Base-by-base conservation (phyloP, 2,113 vertebrate genomes). In the Petromus typicus region DNA sequence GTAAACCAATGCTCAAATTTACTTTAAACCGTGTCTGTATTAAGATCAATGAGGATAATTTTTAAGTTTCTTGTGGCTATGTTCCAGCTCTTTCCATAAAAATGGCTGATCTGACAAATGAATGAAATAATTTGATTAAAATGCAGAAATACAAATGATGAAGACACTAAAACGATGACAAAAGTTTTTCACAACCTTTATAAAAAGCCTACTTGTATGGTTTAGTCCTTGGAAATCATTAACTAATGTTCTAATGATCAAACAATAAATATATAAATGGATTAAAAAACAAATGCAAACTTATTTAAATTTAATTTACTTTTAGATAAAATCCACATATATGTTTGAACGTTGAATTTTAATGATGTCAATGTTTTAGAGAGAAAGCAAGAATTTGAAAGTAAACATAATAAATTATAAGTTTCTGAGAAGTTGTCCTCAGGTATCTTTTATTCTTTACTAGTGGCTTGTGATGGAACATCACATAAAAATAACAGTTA, bases 261-360 rank as follows among this genome's bases (percentile, higher is more conserved):
- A 95, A 93, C 90, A 95, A 92, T 88, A 95, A 93, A 93, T 95
- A 89, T 5, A 8, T 66, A 89, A 92, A 71, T 79, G 56, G 64
- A 81, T 96, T 96, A 95, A 86, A 81, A 94, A 95, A 89, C 91
- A 94, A 96, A 94, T 84, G 69, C 30, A 86, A 97, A 66, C n/a
- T 96, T 92, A 95, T 81, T 73, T 93, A 95, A 95, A 94, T 96
- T 95, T 94, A 96, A 97, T 95, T 95, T 93, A 66, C 37, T 94
- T n/a, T 92, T 86, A 86, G 92, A 90, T 83, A 94, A 97, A 96
- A 94, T 85, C 66, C 69, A 96, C 34, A 85, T 89, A 40, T 91
- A 59, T 96, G 64, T 89, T 86, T 96, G 66, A 93, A 89, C 95
- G 93, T 79, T 95, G 64, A 94, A 95, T 94, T 96, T 97, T 97